Evolutionary conservation across 2,888 invertebrate genomes (phyloP), one percentile per base, ranked within the genome.

Genomic region (Drosophila pseudotalamancana): DNA sequence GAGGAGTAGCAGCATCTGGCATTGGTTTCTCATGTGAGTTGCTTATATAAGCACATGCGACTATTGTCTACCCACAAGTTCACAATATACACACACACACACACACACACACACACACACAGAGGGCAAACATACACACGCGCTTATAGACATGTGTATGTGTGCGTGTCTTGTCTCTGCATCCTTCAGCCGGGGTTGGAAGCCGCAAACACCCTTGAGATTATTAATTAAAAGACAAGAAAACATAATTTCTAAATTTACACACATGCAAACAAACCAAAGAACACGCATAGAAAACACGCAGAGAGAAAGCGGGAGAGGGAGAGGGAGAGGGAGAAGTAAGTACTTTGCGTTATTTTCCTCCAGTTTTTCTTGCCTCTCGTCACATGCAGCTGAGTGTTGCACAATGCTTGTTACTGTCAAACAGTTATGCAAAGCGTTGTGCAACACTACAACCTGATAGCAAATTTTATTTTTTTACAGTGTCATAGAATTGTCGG

Each of bases 161-260:
- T 14, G 11, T 12, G 4, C 21, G 12, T 40, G 19, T 14, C 23
- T 23, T 42, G 48, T 49, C 12, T 16, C 12, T 40, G 35, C 42
- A 32, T 51, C 37, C 32, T 60, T 46, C 14, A 19, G 31, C 19
- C 59, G 43, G 19, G 8, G 40, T 46, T 23, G 40, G 42, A 71
- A 69, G 45, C 54, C 73, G 57, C 67, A 76, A 66, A 64, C 64
- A 69, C 87, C 75, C 81, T 75, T 73, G 84, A 84, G 81, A 83
- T 80, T 83, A 87, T 83, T 86, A 86, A 83, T 86, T 83, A 84
- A 83, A 86, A 83, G 84, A 83, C 87, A 83, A 86, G 87, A 86
- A 86, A 86, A 83, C 80, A 82, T 85, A 82, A 85, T 82, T 86
- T 82, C 86, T 79, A 82, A 85, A 80, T 84, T 80, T 72, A 69